Evolutionary conservation across 2,888 invertebrate genomes (phyloP).

Genomic region (Ennomos quercinarius): DNA sequence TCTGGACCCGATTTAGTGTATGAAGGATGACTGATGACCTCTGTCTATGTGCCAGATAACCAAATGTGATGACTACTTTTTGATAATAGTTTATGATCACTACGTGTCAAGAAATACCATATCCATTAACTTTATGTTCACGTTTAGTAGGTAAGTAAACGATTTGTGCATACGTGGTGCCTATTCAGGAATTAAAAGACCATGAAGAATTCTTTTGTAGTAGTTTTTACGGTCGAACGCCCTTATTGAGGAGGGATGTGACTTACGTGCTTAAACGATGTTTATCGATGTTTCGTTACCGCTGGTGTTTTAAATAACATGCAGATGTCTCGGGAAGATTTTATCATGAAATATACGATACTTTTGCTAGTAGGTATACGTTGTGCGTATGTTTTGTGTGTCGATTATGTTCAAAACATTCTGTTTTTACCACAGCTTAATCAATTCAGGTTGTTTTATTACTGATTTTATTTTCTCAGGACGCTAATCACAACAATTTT

Average conservation of each 20-base stretch:
- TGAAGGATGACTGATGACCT: too few relatives aligned
- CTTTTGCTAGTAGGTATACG: too few relatives aligned
- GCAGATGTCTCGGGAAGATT: too few relatives aligned
- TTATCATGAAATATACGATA: too few relatives aligned
- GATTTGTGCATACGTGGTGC: conserved; percentile 49
- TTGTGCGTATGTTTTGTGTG: too few relatives aligned
- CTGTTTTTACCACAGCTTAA: too few relatives aligned
- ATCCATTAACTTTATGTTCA: conserved; percentile 4
- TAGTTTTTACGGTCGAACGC: conserved; percentile 59
- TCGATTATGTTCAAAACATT: too few relatives aligned
- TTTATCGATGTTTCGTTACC: not conserved
- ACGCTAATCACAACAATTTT: conserved; percentile 18
- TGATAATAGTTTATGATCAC: too few relatives aligned
- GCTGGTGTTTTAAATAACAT: too few relatives aligned
- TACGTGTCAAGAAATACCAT: not conserved
- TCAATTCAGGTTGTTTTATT: not conserved
- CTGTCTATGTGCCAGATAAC: too few relatives aligned
- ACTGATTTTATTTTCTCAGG: conserved; percentile 11
- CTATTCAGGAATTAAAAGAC: conserved; percentile 58
- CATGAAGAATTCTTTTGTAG: conserved; percentile 66
- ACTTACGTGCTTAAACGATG: conserved; percentile 1
- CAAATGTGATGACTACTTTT: too few relatives aligned
- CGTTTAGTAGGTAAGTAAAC: conserved; percentile 2
- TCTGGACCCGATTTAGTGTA: too few relatives aligned
- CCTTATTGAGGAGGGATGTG: conserved; percentile 54